Conservation (phyloP, 2,888 invertebrate genomes). For the Baccha elongata region DNA sequence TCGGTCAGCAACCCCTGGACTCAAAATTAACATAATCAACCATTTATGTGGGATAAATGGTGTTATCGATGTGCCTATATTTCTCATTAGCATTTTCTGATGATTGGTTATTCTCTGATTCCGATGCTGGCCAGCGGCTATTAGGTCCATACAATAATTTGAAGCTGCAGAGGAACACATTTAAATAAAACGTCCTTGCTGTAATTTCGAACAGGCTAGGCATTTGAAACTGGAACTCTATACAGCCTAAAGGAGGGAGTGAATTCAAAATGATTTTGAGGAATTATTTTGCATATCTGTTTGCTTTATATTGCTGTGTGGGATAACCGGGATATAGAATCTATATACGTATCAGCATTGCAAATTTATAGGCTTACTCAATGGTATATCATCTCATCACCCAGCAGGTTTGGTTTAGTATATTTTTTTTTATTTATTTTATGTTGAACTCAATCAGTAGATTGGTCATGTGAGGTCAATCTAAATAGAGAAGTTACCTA, state of each 20-base stretch:
- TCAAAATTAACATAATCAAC: slow-evolving; percentile 56
- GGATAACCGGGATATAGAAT: too few species aligned
- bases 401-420: too few species aligned
- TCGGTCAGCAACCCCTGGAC: slow-evolving; percentile 55
- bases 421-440: too few species aligned
- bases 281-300: not conserved
- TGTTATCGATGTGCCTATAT: slow-evolving; percentile 38
- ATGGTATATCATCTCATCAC: too few species aligned
- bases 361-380: too few species aligned
- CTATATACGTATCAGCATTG: too few species aligned
- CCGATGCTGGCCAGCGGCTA: slow-evolving; percentile 22
- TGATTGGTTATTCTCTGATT: slow-evolving; percentile 30
- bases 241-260: not conserved
- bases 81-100: slow-evolving; percentile 44
- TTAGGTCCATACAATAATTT: slow-evolving; percentile 10
- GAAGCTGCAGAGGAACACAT: not conserved
- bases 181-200: slow-evolving; percentile 7
- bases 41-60: slow-evolving; percentile 36
- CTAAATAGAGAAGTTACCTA: too few species aligned
- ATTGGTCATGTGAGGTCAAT: too few species aligned
- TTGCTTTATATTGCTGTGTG: too few species aligned
- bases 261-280: not conserved
- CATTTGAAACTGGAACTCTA: slow-evolving; percentile 4
- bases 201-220: slow-evolving; percentile 12
- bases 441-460: too few species aligned